Conservation (phyloP, 2,797 vertebrate species). For the Pyrocephalus nanus region DNA sequence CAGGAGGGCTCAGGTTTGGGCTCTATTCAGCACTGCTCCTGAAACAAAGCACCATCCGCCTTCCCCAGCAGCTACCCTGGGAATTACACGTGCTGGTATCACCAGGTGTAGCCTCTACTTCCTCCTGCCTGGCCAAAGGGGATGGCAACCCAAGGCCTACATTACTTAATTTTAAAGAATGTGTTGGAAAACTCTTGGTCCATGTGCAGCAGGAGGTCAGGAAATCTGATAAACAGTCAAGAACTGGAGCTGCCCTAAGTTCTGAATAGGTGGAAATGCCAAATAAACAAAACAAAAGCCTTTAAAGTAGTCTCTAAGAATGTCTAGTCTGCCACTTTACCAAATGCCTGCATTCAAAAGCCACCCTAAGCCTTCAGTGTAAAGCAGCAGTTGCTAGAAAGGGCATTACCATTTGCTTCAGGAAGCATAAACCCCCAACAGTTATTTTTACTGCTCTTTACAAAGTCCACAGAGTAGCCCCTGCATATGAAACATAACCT, state of each 20-base stretch:
- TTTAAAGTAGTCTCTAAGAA: slow-evolving; percentile 19
- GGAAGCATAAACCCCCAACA: background rate
- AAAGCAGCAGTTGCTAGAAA: background rate
- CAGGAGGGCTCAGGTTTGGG: background rate
- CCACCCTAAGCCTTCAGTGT: background rate
- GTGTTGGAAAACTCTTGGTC: background rate
- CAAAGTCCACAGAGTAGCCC: background rate
- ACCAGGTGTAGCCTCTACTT: background rate
- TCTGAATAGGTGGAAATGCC: slow-evolving; percentile 62
- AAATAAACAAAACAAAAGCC: slow-evolving; percentile 53
- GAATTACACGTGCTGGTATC: background rate
- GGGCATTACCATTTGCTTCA: background rate
- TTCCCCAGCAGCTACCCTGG: background rate
- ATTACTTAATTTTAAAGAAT: background rate
- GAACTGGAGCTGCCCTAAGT: slow-evolving; percentile 28
- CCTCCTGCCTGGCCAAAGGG: background rate
- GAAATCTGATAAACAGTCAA: slow-evolving; percentile 35
- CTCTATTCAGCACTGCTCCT: background rate
- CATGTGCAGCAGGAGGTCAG: background rate
- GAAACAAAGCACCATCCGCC: background rate
- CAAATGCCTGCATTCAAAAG: background rate
- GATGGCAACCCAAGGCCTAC: background rate
- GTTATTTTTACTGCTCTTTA: background rate
- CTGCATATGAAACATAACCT: background rate
- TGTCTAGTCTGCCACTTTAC: background rate